These are phyloP conservation scores for Diorhabda sublineata DNA, from an alignment of 1,140 invertebrate species.

Conservation along the genomic window DNA sequence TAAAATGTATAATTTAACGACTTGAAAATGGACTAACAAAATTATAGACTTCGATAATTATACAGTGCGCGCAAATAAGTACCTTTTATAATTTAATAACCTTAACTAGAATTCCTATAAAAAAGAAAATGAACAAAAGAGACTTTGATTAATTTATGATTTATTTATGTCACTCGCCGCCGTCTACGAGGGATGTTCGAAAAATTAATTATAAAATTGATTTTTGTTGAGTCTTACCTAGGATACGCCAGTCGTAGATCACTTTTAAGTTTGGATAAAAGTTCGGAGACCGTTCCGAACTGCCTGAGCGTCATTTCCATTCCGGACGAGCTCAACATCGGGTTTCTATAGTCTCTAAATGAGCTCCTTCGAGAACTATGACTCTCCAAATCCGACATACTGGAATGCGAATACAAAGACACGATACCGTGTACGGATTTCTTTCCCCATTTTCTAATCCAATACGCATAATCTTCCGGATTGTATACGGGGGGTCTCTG, in stretches of 20 bases:
- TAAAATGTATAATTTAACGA: too few relatives aligned
- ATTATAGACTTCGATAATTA: too few relatives aligned
- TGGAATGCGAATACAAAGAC: conserved; percentile 34
- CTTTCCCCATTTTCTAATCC: conserved; percentile 72
- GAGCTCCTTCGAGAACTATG: conserved; percentile 31
- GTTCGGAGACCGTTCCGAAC: conserved; percentile 79
- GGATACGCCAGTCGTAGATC: conserved; percentile 82
- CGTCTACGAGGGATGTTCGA: neutral
- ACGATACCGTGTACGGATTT: conserved; percentile 48
- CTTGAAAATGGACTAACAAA: too few relatives aligned
- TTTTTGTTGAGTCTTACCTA: conserved; percentile 58
- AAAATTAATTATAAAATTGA: neutral
- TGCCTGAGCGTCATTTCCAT: conserved; percentile 83
- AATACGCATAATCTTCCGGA: conserved; percentile 75
- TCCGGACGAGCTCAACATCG: conserved; percentile 54
- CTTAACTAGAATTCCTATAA: too few relatives aligned
- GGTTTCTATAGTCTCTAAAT: conserved; percentile 49
- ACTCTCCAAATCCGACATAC: conserved; percentile 32
- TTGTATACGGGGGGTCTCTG: conserved; percentile 81
- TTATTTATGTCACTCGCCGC: neutral
- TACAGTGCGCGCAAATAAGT: too few relatives aligned
- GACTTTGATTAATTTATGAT: neutral
- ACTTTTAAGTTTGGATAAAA: conserved; percentile 80
- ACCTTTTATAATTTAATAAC: too few relatives aligned
- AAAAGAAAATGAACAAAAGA: neutral